Percentiles rank a stretch among this genome's conserved stretches.
Conservation (phyloP, 2,113 vertebrate genomes). For the Calidris pygmaea region DNA sequence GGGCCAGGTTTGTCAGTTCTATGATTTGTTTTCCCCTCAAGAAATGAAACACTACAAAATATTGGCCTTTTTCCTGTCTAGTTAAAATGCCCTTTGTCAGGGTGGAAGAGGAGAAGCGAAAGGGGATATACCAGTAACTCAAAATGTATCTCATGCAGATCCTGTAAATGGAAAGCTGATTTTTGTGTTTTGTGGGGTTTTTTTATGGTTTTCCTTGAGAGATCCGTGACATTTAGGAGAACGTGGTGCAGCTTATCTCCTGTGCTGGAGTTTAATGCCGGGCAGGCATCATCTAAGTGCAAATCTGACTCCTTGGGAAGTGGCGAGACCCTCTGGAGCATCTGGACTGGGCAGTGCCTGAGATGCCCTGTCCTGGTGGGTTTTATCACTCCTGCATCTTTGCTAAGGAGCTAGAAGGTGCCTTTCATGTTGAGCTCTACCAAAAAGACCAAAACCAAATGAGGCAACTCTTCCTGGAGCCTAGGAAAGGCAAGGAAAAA, state of each 20-base stretch:
- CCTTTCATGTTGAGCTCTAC: neutral
- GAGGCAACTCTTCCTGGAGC: neutral
- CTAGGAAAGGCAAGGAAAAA: neutral
- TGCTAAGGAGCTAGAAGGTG: neutral
- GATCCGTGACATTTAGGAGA: neutral
- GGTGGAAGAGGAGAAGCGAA: neutral
- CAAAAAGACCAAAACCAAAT: neutral
- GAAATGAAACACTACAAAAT: neutral
- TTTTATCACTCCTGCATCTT: rapidly evolving
- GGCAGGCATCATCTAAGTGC: neutral
- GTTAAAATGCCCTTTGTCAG: neutral
- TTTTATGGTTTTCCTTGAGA: neutral
- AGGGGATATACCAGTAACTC: neutral
- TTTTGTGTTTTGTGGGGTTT: neutral
- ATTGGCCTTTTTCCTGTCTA: neutral
- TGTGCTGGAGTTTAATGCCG: neutral
- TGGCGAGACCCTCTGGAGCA: neutral
- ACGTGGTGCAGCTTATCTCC: neutral
- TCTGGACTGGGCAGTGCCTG: neutral
- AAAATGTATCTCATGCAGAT: neutral
- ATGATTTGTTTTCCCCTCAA: neutral
- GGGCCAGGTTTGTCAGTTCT: neutral
- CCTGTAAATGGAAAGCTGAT: neutral
- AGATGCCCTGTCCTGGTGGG: rapidly evolving
- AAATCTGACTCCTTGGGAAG: neutral